phyloP scores from a whole-genome alignment of 2,888 invertebrate species.

The Drosophila buzzatii region DNA sequence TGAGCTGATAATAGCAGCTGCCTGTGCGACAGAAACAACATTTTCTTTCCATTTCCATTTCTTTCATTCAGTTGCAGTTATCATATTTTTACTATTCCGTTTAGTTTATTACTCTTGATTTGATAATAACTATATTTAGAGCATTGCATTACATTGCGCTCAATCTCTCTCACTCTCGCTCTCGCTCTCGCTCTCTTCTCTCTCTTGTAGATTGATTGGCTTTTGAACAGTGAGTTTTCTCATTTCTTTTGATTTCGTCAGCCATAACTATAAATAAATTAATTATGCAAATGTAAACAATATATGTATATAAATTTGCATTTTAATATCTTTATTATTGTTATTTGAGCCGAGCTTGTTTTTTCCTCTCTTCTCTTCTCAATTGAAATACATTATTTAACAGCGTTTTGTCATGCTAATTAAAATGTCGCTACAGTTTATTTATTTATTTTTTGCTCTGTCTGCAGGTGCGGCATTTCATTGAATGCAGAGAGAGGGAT shows the following conservation, averaged over 20 bases:
- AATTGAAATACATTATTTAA: conserved; percentile 27
- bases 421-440: conserved; percentile 22
- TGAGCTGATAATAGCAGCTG: conserved; percentile 19
- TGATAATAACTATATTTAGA: conserved; percentile 71
- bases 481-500: not conserved
- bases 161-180: not conserved
- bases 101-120: conserved; percentile 44
- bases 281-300: conserved; percentile 15
- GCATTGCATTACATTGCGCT: conserved; percentile 36
- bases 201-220: conserved; percentile 42
- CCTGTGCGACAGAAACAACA: not conserved
- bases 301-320: conserved; percentile 41
- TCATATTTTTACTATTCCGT: conserved; percentile 34
- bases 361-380: conserved; percentile 2
- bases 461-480: conserved; percentile 21
- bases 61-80: conserved; percentile 29
- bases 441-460: conserved; percentile 12
- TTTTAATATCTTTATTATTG: conserved; percentile 47
- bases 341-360: conserved; percentile 50
- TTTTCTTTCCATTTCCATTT: conserved; percentile 23
- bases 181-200: not conserved
- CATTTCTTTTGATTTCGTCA: conserved; percentile 46
- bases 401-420: conserved; percentile 40
- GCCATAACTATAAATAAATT: conserved; percentile 39
- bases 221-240: conserved; percentile 24